Conservation (phyloP, 1,140 invertebrate genomes). For the Luehdorfia chinensis region DNA sequence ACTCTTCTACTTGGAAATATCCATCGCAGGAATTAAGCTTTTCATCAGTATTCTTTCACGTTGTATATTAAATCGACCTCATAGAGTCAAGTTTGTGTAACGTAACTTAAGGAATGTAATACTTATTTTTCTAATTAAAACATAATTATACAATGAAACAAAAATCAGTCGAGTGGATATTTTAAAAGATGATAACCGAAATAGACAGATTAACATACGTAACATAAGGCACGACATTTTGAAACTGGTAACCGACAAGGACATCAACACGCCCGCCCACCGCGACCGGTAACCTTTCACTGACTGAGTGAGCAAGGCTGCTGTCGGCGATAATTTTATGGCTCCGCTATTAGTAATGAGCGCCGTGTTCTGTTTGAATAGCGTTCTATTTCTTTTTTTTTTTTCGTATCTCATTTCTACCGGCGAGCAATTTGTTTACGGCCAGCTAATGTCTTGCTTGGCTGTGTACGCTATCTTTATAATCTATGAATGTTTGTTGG, state of each 20-base stretch:
- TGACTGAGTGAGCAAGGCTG: conserved; percentile 17
- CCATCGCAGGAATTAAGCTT: too few relatives aligned
- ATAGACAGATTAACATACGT: conserved; percentile 14
- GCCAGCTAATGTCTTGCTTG: conserved; percentile 5
- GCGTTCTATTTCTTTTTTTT: conserved; percentile 10
- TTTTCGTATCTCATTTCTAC: not conserved
- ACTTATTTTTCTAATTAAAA: too few relatives aligned
- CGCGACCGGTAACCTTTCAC: conserved; percentile 23
- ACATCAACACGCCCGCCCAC: conserved; percentile 26
- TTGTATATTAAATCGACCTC: too few relatives aligned
- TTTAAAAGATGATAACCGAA: too few relatives aligned
- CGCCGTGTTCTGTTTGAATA: conserved; percentile 12
- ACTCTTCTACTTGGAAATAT: too few relatives aligned
- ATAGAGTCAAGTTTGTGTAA: too few relatives aligned
- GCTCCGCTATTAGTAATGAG: conserved; percentile 1
- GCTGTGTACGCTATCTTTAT: not conserved
- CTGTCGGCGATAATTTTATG: conserved; percentile 6
- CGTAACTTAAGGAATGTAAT: too few relatives aligned
- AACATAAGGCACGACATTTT: conserved; percentile 16
- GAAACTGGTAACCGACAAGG: conserved; percentile 20
- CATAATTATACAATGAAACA: too few relatives aligned
- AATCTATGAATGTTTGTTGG: not conserved
- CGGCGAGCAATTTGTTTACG: conserved; percentile 9
- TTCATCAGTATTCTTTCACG: too few relatives aligned
- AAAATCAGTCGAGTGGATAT: too few relatives aligned